Conservation (phyloP, 2,888 invertebrate species). For the Ariolimax columbianus region DNA sequence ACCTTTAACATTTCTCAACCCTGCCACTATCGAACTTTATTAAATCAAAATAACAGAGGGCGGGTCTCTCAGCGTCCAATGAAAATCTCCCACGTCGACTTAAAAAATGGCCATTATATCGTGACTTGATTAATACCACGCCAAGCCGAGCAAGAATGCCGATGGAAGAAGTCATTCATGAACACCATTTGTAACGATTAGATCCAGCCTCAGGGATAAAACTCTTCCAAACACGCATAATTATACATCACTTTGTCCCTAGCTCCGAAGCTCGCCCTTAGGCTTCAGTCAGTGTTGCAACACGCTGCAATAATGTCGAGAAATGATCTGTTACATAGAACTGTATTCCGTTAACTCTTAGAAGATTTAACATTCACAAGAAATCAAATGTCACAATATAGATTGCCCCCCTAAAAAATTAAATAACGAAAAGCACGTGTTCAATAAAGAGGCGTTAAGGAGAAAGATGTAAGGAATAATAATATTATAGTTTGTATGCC, state of each 20-base stretch:
- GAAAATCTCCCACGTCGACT: background rate
- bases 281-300: background rate
- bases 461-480: too few species aligned
- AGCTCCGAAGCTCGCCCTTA: background rate
- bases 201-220: background rate
- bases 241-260: background rate
- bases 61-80: background rate
- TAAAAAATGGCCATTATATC: background rate
- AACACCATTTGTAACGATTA: background rate
- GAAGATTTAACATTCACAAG: too few species aligned
- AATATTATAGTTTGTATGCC: too few species aligned
- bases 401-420: too few species aligned
- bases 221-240: background rate
- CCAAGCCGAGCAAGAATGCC: background rate
- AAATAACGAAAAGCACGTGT: too few species aligned
- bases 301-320: background rate
- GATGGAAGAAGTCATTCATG: background rate
- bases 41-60: background rate
- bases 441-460: too few species aligned
- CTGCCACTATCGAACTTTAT: background rate
- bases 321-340: background rate
- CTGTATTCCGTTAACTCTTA: background rate
- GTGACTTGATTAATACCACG: background rate
- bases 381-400: too few species aligned
- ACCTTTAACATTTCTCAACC: background rate